Base-by-base conservation (phyloP, 1,140 invertebrate species). In the Atta colombica region DNA sequence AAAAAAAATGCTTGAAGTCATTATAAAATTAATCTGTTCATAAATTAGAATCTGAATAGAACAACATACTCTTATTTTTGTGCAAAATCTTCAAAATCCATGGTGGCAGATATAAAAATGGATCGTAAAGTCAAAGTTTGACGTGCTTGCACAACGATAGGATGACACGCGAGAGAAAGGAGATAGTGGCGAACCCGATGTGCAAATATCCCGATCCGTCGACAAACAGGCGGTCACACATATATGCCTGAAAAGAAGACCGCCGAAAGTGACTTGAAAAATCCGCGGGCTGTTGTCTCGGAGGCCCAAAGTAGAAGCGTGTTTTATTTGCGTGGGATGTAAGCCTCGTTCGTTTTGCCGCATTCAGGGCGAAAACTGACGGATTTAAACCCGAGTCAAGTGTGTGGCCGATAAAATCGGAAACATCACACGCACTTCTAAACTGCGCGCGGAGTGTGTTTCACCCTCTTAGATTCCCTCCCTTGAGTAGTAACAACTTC, bases 371-470 rank as follows among this genome's bases (percentile, higher is more conserved):
- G 74, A 89, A 91, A 89, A 87, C 75, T 66, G 85, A 86, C 85
- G 91, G 88, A 92, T 92, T 92, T 91, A 90, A 91, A 88, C 88
- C 75, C 85, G 75, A 82, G 89, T 89, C 89, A 88, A 92, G 91
- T 90, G 75, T 92, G 90, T 91, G 81, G 87, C 84, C 85, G 91
- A 92, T 92, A 92, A 92, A 92, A 85, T 87, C 87, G 90, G 85
- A 91, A 92, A 91, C 89, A 90, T 82, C 77, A 66, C 80, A 81
- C 87, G 89, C 87, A 84, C 87, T 84, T 91, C 84, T 90, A 87
- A 92, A 89, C 90, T 51, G 55, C 31, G 28, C 68, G 49, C 14
- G 53, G 63, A 77, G 58, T 90, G 60, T 90, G 78, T 81, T 86
- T 88, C 89, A 31, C 75, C 61, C 65, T 69, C 77, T 88, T 90